Base-by-base conservation (phyloP, 53 echinoderm and acorn worm genomes). In the Echinometra lucunter region DNA sequence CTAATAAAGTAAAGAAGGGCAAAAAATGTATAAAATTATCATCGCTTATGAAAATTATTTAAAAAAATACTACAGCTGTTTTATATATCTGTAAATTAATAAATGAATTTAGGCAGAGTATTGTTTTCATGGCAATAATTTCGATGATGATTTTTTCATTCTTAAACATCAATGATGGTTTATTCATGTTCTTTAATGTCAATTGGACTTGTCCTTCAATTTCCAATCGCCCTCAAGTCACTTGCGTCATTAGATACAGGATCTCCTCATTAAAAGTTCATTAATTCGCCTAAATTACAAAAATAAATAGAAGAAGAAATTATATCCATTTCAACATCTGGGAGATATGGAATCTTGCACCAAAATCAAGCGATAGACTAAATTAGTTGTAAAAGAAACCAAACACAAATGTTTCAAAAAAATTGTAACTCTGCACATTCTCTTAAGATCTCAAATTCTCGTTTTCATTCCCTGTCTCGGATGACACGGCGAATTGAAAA, bases 301-400 rank as follows among this genome's bases (percentile, higher is more conserved):
- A 49, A 85, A 85, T 49, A 85, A 85, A 85, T 85, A 85, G 49
- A 37, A 85, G 49, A 37, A 85, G 45, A 85, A 85, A 85, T 85
- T 45, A 85, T 85, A 85, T 85, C 42, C 78, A 49, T 85, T 85
- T 85, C n/a, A 85, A 85, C 85, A 85, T 85, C 85, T 85, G 85
- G 49, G 13, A 85, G 47, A 53, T 47, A 28, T 49, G 49, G 85
- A 85, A 85, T 85, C 85, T 78, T 42, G 38, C 42, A 40, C 28
- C 85, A 53, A 47, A 49, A n/a, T 85, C 27, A 45, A 30, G 85
- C 85, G 25, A 85, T 47, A 85, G 85, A 85, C n/a, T 18, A 49
- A 19, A 85, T 47, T 53, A n/a, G 30, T 85, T 49, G 85, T 28
- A 85, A 49, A 27, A 49, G 49, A 85, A 47, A 85, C 49, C n/a